These are phyloP conservation scores for Chloromyia formosa DNA, from an alignment of 2,888 invertebrate species.

Conservation along the genomic window DNA sequence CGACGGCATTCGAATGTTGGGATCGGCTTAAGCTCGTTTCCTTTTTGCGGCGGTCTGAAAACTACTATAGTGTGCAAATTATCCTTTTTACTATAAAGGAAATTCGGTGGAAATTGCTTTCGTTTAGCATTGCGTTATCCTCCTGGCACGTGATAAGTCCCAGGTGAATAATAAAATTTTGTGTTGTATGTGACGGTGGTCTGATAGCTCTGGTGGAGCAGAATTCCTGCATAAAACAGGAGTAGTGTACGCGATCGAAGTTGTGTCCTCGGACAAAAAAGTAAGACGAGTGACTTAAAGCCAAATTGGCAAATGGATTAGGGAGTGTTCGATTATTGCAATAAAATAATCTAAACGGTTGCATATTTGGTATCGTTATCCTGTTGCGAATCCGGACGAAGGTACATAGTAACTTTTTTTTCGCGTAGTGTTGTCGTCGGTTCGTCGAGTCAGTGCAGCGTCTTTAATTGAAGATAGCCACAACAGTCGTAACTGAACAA, in stretches of 20 bases:
- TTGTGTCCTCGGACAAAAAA: not conserved
- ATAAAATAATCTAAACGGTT: not conserved
- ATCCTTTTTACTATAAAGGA: constrained; percentile 5
- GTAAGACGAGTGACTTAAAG: constrained; percentile 28
- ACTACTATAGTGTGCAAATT: constrained; percentile 1
- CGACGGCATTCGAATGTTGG: constrained; percentile 37
- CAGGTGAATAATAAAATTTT: constrained; percentile 14
- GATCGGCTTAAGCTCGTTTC: constrained; percentile 37
- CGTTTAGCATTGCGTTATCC: not conserved
- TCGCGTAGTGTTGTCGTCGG: too few relatives aligned
- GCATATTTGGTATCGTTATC: too few relatives aligned
- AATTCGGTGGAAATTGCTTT: constrained; percentile 5
- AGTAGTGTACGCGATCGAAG: not conserved
- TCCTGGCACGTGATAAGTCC: constrained; percentile 8
- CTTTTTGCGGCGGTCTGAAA: constrained; percentile 25
- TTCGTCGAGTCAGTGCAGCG: too few relatives aligned
- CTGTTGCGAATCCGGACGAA: too few relatives aligned
- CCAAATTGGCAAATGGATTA: constrained; percentile 37
- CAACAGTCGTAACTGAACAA: too few relatives aligned
- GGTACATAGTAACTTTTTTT: too few relatives aligned
- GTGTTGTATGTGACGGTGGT: not conserved
- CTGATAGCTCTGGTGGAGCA: not conserved
- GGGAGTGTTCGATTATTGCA: constrained; percentile 38
- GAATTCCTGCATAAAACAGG: not conserved
- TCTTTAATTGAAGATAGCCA: too few relatives aligned